Evolutionary conservation across 1,140 invertebrate genomes (phyloP), one percentile per base, ranked within the genome.

Genomic region (Lepeophtheirus salmonis): DNA sequence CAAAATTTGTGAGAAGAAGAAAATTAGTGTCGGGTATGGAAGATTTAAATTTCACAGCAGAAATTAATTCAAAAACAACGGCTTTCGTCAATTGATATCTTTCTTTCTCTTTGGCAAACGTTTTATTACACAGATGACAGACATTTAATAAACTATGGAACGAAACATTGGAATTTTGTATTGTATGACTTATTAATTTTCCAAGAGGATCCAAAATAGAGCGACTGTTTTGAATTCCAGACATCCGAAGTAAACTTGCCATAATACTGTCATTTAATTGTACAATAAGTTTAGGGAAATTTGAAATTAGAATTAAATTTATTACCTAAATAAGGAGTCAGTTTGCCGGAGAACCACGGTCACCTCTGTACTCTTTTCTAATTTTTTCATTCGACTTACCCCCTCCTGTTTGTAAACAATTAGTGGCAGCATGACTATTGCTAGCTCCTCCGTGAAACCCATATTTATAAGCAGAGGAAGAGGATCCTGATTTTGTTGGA

Each of bases 41-140:
- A 3, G 80, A 83, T 74, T 97, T 97, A 68, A 96, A 95, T 70
- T 95, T 91, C 23, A 98, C 76, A 0, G 89, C 89, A 69, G 95
- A 89, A 22, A 97, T 81, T 56, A 98, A 75, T 73, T 97, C 94
- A 70, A 83, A 89, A 14, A 96, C 84, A 24, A 94, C 80, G 63
- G 87, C 85, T 54, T 92, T 75, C 17, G 88, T 89, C 23, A 98
- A 74, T 53, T 87, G 79, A 64, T 90, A 75, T 72, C 94, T 96
- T 72, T 98, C 95, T 54, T 94, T 76, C 70, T 98, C 95, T 75
- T 84, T 80, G 14, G 77, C 80, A 68, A 95, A 92, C 16, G 82
- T 85, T 65, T 87, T 76, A 67, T 87, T 86, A 69, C 89, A 94
- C 1, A 89, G 75, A 55, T 83, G 84, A 70, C 88, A 94, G 13